Base-by-base conservation (phyloP, 2,113 vertebrate genomes). In the Carassius auratus region DNA sequence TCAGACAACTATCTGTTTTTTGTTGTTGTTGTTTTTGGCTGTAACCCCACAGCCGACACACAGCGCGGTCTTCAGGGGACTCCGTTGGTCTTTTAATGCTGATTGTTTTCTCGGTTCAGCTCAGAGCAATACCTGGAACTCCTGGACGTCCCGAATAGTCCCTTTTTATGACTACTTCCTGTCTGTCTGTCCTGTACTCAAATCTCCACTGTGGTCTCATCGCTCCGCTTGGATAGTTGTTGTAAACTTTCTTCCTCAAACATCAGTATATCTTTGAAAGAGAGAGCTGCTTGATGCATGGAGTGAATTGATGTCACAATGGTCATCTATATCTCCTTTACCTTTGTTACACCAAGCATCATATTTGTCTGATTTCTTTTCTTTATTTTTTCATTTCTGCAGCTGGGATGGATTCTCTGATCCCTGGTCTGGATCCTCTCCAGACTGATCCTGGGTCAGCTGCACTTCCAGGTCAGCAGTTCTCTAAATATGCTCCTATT, bases 341-440 rank as follows among this genome's bases (percentile, higher is more conserved):
- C 42, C 83, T 75, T 86, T 68, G 52, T 17, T 57, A 12, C 3
- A 19, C 48, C 52, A 15, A 73, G 15, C 6, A 4, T 64, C 17
- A 69, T 89, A 76, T 85, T 85, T 36, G 1, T 61, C 23, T 17
- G 19, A 69, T 57, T 75, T 85, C 38, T 62, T 88, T 50, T 85
- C 76, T 33, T 86, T 26, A 87, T 4, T 89, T 45, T 9, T 10
- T 9, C 1, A 42, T 45, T 45, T 45, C 45, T 48, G 71, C 90
- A 94, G 94, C 79, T 23, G 93, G 93, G 81, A 94, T 97, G 90
- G 97, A 98, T 92, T 96, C 97, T 79, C 94, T 99, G 77, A 98
- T 99, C 74, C 96, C 97, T 0, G 97, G 97, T 91, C 93, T 99
- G 80, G 97, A 98, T 93, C 94, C 96, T 14, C 96, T 96, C 0